Evolutionary conservation across 2,113 vertebrate genomes (phyloP).

Genomic region (Lynx canadensis): DNA sequence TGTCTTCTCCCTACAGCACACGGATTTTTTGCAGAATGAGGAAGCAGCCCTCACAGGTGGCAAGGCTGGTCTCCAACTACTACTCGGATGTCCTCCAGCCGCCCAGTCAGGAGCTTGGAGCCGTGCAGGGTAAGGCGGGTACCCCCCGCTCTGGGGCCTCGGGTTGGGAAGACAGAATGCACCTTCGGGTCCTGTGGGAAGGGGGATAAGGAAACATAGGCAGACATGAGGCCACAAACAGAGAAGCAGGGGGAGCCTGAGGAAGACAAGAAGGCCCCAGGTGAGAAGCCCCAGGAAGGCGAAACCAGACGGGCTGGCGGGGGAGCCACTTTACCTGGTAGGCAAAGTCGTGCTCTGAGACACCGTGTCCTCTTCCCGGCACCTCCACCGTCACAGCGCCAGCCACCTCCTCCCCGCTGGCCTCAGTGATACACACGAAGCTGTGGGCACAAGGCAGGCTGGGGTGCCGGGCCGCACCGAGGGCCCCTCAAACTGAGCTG

Average conservation of each 20-base stretch:
- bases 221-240: background rate
- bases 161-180: slow-evolving; percentile 89
- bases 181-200: slow-evolving; percentile 91
- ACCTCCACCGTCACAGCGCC: slow-evolving; percentile 91
- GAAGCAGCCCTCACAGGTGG: slow-evolving; percentile 88
- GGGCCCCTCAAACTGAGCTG: background rate
- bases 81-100: slow-evolving; percentile 89
- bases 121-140: slow-evolving; percentile 92
- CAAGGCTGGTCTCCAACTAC: slow-evolving; percentile 92
- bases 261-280: background rate
- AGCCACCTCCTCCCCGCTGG: slow-evolving; percentile 87
- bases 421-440: slow-evolving; percentile 92
- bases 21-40: background rate
- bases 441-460: slow-evolving; percentile 83
- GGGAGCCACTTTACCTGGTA: slow-evolving; percentile 88
- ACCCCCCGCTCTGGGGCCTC: slow-evolving; percentile 94
- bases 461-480: background rate
- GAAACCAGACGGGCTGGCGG: background rate
- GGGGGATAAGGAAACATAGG: background rate
- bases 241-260: background rate
- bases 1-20: background rate
- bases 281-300: background rate
- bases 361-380: slow-evolving; percentile 89
- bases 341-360: slow-evolving; percentile 91
- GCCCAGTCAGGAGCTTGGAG: slow-evolving; percentile 93